These are phyloP conservation scores for Orientallactaga bullata DNA, from an alignment of 2,113 vertebrate species.

Conservation along the genomic window DNA sequence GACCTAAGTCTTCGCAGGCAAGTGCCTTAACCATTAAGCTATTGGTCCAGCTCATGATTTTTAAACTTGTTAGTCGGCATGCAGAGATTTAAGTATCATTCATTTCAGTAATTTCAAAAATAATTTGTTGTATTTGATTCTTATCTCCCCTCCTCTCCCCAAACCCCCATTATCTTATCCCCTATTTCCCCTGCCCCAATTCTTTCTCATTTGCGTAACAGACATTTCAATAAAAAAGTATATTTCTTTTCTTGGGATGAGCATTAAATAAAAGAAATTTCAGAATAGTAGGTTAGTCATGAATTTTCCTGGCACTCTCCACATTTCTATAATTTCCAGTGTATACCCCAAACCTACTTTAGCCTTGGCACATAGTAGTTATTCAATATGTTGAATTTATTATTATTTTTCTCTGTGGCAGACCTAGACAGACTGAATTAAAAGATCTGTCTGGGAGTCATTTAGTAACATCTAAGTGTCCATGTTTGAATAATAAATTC, in stretches of 20 bases:
- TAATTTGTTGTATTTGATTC: too few species aligned
- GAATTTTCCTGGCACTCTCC: neutral
- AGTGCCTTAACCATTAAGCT: too few species aligned
- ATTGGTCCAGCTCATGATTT: too few species aligned
- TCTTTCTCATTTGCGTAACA: neutral
- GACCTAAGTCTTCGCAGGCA: too few species aligned
- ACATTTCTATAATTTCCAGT: neutral
- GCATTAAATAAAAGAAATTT: neutral
- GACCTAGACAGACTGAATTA: neutral
- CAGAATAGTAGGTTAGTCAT: neutral
- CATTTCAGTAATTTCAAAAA: too few species aligned
- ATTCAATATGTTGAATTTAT: neutral
- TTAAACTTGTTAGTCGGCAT: too few species aligned
- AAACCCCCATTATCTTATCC: too few species aligned
- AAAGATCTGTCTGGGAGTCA: neutral
- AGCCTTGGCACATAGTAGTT: neutral
- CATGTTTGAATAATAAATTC: neutral
- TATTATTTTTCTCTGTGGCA: neutral
- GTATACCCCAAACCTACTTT: neutral
- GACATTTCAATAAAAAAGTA: neutral
- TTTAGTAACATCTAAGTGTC: neutral
- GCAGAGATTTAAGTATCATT: too few species aligned
- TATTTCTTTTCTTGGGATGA: neutral
- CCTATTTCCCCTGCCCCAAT: too few species aligned
- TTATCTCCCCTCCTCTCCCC: too few species aligned